A percentile compares a stretch with the other conserved stretches of the same genome.
Conservation (phyloP, 2,113 vertebrate genomes). For the Oryzias curvinotus region DNA sequence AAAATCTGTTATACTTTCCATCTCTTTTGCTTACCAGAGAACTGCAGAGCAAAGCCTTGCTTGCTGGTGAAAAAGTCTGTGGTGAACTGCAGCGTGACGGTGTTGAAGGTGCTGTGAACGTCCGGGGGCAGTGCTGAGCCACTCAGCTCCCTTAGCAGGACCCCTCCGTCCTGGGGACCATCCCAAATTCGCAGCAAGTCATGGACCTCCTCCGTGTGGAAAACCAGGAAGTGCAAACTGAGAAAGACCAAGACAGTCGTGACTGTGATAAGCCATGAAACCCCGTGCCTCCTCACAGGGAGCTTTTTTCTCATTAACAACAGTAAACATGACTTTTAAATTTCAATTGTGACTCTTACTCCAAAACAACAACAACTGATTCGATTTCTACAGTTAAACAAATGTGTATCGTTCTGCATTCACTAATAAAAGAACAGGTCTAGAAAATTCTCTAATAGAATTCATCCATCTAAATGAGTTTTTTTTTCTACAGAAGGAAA, state of each 20-base stretch:
- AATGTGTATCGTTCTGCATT: too few species aligned
- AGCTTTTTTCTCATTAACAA: too few species aligned
- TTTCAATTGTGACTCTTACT: too few species aligned
- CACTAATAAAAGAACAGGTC: too few species aligned
- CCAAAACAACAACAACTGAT: too few species aligned
- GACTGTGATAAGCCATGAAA: not conserved
- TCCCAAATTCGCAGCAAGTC: constrained; percentile 96
- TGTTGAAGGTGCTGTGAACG: constrained; percentile 93
- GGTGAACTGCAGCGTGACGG: constrained; percentile 92
- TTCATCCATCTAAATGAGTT: too few species aligned
- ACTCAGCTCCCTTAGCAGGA: constrained; percentile 89
- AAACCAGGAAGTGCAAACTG: constrained; percentile 96
- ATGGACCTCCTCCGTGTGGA: constrained; percentile 96
- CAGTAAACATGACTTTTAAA: too few species aligned
- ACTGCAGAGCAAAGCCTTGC: constrained; percentile 95
- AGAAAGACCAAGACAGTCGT: not conserved
- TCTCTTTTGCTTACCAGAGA: constrained; percentile 80
- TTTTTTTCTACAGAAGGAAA: too few species aligned
- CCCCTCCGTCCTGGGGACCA: constrained; percentile 91
- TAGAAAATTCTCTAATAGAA: too few species aligned
- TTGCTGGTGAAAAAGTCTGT: constrained; percentile 99
- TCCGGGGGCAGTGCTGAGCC: constrained; percentile 85
- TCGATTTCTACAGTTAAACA: too few species aligned
- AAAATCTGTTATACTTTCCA: constrained; percentile 4
- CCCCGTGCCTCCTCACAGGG: not conserved